Evolutionary conservation across 2,113 vertebrate genomes (phyloP).

Genomic region (Leptobrachium ailaonicum): DNA sequence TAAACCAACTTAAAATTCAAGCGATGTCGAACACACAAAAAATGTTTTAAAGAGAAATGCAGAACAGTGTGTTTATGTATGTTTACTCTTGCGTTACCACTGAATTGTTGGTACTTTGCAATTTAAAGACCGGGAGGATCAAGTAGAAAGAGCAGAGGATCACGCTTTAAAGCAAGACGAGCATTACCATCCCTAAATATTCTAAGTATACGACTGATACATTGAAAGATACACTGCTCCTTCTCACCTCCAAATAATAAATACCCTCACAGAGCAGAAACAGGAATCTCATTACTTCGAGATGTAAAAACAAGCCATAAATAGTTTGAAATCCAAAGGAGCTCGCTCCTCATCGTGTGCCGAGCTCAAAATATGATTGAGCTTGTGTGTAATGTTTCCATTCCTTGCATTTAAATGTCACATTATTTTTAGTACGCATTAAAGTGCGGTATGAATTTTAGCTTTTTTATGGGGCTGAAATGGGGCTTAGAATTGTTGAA

Average conservation of each 20-base stretch:
- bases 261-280: background rate
- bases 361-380: conserved; percentile 28
- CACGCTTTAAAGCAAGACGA: background rate
- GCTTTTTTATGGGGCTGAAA: conserved; percentile 22
- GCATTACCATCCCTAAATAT: background rate
- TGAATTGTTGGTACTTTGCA: background rate
- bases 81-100: background rate
- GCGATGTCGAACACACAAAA: too few relatives aligned
- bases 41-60: too few relatives aligned
- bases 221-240: conserved; percentile 2
- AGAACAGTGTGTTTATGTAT: background rate
- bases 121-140: background rate
- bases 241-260: background rate
- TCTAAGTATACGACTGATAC: background rate
- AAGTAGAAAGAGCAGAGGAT: background rate
- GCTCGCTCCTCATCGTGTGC: background rate
- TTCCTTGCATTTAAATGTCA: conserved; percentile 34
- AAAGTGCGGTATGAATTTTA: conserved; percentile 22
- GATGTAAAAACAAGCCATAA: conserved; percentile 28
- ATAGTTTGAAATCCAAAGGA: conserved; percentile 16
- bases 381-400: conserved; percentile 16
- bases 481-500: conserved; percentile 22
- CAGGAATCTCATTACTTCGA: conserved; percentile 6
- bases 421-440: conserved; percentile 14
- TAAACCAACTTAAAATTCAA: too few relatives aligned